These are phyloP conservation scores for Zalophus californianus DNA, from an alignment of 2,797 vertebrate species.

Conservation along the genomic window DNA sequence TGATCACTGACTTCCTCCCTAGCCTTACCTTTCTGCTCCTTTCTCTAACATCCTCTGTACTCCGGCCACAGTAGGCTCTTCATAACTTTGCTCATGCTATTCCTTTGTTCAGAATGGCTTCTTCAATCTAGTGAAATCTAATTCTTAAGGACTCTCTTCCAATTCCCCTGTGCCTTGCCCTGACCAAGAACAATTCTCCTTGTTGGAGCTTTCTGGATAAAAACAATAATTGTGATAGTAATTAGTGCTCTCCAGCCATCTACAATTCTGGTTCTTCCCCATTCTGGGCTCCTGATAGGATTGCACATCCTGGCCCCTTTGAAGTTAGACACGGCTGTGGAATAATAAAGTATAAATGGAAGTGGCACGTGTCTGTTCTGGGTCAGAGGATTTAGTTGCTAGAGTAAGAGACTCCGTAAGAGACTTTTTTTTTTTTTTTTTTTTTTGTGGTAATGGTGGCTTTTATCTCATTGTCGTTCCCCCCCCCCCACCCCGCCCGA, in stretches of 20 bases:
- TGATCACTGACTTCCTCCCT: background rate
- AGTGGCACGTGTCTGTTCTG: background rate
- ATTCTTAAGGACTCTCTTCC: background rate
- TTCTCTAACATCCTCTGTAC: background rate
- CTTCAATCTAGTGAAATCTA: background rate
- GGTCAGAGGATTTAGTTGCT: background rate
- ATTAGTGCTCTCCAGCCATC: background rate
- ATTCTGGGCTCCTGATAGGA: background rate
- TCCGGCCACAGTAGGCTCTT: background rate
- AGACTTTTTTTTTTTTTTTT: too few species aligned
- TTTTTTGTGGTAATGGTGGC: too few species aligned
- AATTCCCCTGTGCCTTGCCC: background rate
- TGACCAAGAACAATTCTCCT: background rate
- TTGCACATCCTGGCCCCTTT: background rate
- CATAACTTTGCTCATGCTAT: background rate
- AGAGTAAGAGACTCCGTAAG: background rate
- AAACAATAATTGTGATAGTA: background rate
- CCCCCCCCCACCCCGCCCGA: too few species aligned
- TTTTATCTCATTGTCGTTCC: too few species aligned
- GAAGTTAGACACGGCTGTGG: background rate
- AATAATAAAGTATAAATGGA: background rate
- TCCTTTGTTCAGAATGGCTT: background rate
- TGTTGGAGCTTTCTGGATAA: background rate
- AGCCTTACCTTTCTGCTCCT: background rate
- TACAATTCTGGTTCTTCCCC: background rate